These are phyloP conservation scores for Episyrphus balteatus DNA, from an alignment of 1,140 invertebrate genomes.

Conservation along the genomic window DNA sequence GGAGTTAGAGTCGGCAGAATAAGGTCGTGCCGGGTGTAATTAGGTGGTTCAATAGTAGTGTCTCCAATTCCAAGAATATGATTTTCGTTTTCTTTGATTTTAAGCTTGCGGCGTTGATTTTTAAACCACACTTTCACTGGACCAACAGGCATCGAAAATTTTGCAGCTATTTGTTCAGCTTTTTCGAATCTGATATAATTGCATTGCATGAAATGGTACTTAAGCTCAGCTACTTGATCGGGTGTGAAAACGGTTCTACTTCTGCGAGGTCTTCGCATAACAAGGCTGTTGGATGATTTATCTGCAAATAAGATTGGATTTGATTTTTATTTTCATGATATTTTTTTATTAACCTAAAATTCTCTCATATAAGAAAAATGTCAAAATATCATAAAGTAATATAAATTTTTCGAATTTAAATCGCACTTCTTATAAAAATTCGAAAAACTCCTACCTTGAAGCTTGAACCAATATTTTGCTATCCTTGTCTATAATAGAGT, in stretches of 20 bases:
- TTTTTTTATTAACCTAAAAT: too few species aligned
- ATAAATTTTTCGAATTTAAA: too few species aligned
- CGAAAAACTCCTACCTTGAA: too few species aligned
- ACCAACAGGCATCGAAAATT: constrained; percentile 61
- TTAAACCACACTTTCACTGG: constrained; percentile 85
- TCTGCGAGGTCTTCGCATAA: constrained; percentile 28
- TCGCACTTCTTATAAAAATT: too few species aligned
- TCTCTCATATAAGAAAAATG: too few species aligned
- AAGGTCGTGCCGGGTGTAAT: too few species aligned
- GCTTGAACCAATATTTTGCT: too few species aligned
- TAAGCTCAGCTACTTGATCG: constrained; percentile 58
- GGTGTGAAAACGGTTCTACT: constrained; percentile 71
- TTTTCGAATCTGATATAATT: constrained; percentile 69
- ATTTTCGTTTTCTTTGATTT: constrained; percentile 17
- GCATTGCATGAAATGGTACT: constrained; percentile 43
- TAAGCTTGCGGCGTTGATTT: constrained; percentile 28
- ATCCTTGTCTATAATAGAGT: too few species aligned
- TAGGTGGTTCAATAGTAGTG: too few species aligned
- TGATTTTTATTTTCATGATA: background rate
- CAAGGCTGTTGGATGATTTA: constrained; percentile 25
- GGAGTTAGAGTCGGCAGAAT: too few species aligned
- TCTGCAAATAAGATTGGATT: constrained; percentile 7
- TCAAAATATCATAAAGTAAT: too few species aligned
- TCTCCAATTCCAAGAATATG: too few species aligned
- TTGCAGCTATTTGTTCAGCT: constrained; percentile 65